These are phyloP conservation scores for Mormyrus hasselquistii DNA, from an alignment of 2,797 vertebrate genomes.

Conservation along the genomic window DNA sequence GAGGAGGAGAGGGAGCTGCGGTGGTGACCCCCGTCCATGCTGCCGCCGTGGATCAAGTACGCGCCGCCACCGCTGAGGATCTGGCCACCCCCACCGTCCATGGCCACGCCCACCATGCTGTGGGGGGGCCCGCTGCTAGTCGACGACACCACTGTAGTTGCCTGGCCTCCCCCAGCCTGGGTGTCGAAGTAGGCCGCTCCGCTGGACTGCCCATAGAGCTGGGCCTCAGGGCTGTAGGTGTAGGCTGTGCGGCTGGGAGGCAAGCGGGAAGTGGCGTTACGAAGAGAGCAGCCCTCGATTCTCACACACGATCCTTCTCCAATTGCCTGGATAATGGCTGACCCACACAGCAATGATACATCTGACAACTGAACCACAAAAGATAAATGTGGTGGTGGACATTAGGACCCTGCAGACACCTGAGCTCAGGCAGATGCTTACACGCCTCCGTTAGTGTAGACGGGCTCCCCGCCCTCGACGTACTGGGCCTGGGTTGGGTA, in stretches of 20 bases:
- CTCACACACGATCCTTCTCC: background rate
- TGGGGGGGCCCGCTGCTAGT: conserved; percentile 77
- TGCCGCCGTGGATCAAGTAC: conserved; percentile 86
- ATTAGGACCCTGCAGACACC: background rate
- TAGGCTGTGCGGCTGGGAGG: conserved; percentile 78
- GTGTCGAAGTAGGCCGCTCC: conserved; percentile 83
- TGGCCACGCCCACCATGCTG: conserved; percentile 91
- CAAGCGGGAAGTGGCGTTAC: background rate
- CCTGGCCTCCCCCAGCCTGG: conserved; percentile 75
- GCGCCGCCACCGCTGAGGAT: conserved; percentile 84
- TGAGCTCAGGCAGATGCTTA: conserved; percentile 41
- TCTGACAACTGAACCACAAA: background rate
- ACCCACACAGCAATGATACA: background rate
- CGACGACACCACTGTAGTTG: conserved; percentile 85
- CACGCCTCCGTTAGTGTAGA: conserved; percentile 93
- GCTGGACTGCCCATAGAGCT: conserved; percentile 77
- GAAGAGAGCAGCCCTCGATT: background rate
- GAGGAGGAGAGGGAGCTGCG: conserved; percentile 88
- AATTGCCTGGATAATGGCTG: background rate
- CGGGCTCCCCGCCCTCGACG: conserved; percentile 84
- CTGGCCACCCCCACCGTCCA: conserved; percentile 87
- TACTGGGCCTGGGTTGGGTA: conserved; percentile 93
- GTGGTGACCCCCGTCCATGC: conserved; percentile 83
- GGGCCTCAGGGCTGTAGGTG: conserved; percentile 84
- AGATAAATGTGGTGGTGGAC: background rate